phyloP scores from a whole-genome alignment of 53 echinoderm and acorn worm genomes.

The Holothuria leucospilota region DNA sequence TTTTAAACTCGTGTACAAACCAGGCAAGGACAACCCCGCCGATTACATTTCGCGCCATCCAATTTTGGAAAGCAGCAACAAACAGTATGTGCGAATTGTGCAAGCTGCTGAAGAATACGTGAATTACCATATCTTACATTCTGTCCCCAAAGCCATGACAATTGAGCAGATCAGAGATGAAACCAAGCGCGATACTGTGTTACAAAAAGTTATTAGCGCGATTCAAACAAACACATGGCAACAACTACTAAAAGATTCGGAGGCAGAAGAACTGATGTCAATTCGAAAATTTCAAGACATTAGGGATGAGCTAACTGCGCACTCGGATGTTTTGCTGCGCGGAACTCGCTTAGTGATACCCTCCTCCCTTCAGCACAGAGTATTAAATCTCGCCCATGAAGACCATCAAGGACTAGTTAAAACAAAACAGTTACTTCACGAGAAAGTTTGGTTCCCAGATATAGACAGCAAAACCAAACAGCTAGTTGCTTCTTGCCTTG shows the following conservation, averaged over 20 bases:
- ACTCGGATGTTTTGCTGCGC: neutral
- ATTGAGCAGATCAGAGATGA: constrained; percentile 33
- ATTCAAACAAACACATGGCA: constrained; percentile 5
- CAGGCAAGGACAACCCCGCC: constrained; percentile 76
- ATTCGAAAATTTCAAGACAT: neutral
- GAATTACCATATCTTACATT: constrained; percentile 22
- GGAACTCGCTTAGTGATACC: neutral
- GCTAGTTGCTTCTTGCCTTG: no score
- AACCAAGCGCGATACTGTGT: constrained; percentile 8
- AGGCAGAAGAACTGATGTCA: neutral
- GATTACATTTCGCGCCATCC: constrained; percentile 81
- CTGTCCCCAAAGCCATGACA: constrained; percentile 65
- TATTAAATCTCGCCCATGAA: neutral
- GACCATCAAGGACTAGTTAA: neutral
- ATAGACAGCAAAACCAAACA: constrained; percentile 1
- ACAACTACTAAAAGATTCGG: neutral
- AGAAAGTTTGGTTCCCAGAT: constrained; percentile 13
- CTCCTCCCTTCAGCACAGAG: neutral
- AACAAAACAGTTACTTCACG: neutral
- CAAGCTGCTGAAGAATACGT: constrained; percentile 51
- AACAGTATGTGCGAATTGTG: neutral
- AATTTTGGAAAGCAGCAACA: constrained; percentile 35
- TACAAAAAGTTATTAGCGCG: constrained; percentile 14
- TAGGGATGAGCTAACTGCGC: neutral
- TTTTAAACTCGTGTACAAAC: constrained; percentile 63